Evolutionary conservation across 2,888 invertebrate species (phyloP).

Genomic region (Tetrapedia diversipes): DNA sequence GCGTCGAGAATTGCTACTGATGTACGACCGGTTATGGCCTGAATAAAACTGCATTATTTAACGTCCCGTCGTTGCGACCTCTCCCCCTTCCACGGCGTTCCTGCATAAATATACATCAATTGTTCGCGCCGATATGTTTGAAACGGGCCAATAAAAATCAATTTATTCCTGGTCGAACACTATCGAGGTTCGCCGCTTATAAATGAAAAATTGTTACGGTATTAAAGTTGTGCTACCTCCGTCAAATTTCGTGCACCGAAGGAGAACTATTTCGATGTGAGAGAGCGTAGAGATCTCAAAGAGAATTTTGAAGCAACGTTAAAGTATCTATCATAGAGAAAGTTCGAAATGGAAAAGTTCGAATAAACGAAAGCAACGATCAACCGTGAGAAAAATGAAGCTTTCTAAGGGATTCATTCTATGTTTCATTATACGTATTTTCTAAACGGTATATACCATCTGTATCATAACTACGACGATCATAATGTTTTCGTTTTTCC

Average conservation of each 20-base stretch:
- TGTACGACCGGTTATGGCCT: constrained; percentile 31
- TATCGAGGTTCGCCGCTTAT: background rate
- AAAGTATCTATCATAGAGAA: no score
- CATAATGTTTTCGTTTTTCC: background rate
- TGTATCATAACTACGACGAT: background rate
- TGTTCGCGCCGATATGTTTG: constrained; percentile 16
- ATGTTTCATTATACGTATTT: no score
- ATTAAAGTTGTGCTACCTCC: background rate
- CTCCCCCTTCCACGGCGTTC: no score
- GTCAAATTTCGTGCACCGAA: no score
- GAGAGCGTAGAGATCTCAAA: no score
- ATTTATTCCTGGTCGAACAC: constrained; percentile 31
- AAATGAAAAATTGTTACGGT: background rate
- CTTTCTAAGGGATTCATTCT: no score
- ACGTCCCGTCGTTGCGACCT: constrained; percentile 20
- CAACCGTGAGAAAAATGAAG: no score
- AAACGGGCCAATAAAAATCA: constrained; percentile 18
- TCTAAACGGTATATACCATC: background rate
- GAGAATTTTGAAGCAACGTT: no score
- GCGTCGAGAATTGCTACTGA: constrained; percentile 40
- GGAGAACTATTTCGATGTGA: no score
- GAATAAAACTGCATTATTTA: constrained; percentile 61
- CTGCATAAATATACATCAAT: constrained; percentile 52
- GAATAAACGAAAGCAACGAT: no score
- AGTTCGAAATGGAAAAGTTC: no score